Percentiles rank a stretch among this genome's conserved stretches.
Evolutionary conservation across 2,888 invertebrate genomes (phyloP).

Genomic region (Mythimna loreyi): DNA sequence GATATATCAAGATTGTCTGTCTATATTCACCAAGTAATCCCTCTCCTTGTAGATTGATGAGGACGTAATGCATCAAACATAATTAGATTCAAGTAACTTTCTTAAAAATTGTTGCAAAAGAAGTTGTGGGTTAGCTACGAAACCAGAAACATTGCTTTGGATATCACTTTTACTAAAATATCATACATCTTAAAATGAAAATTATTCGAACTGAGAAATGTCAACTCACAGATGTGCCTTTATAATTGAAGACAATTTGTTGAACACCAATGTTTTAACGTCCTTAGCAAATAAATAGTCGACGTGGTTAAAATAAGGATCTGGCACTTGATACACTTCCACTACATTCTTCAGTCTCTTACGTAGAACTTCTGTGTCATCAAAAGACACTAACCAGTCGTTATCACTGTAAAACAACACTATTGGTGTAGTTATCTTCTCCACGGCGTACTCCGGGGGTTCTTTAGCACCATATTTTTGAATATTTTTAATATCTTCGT

Average conservation of each 20-base stretch:
- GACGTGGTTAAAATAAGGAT: slow-evolving; percentile 64
- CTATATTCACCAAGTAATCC: slow-evolving; percentile 28
- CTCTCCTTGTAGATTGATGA: slow-evolving; percentile 1
- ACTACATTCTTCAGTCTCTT: slow-evolving; percentile 61
- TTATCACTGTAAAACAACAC: slow-evolving; percentile 62
- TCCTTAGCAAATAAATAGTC: slow-evolving; percentile 67
- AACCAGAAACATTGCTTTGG: neutral
- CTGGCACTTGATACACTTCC: slow-evolving; percentile 60
- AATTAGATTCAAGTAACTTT: slow-evolving; percentile 5
- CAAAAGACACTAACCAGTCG: slow-evolving; percentile 59
- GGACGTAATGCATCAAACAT: neutral
- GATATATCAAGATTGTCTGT: slow-evolving; percentile 27
- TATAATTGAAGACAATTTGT: slow-evolving; percentile 48
- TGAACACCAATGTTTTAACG: slow-evolving; percentile 57
- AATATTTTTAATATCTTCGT: slow-evolving; percentile 52
- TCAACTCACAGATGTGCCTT: slow-evolving; percentile 15
- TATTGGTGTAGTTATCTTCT: slow-evolving; percentile 61
- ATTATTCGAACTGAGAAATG: neutral
- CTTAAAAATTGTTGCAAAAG: too few species aligned
- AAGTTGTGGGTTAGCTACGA: neutral
- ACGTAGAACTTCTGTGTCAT: slow-evolving; percentile 41
- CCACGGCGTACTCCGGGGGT: slow-evolving; percentile 64
- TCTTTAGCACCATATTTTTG: slow-evolving; percentile 26
- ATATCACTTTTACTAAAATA: neutral
- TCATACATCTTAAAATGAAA: neutral